A percentile compares a stretch with the other conserved stretches of the same genome.
phyloP scores from a whole-genome alignment of 2,797 vertebrate species.

The Helostoma temminkii region DNA sequence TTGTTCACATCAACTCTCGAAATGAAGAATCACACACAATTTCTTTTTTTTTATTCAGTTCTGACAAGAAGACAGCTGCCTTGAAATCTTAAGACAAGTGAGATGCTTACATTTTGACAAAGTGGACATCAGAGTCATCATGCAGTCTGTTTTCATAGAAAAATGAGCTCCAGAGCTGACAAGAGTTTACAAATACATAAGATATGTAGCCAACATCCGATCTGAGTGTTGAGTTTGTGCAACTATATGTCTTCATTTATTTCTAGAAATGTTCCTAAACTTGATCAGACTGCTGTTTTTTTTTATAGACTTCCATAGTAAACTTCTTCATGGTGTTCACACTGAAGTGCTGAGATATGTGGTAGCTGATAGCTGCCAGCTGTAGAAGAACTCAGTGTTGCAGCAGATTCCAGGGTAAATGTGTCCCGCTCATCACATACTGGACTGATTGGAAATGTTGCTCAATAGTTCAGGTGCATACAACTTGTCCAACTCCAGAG shows the following conservation, averaged over 20 bases:
- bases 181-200: slow-evolving; percentile 8
- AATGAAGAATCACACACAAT: not conserved
- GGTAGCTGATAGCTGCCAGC: slow-evolving; percentile 59
- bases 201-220: not conserved
- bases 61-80: slow-evolving; percentile 21
- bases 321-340: slow-evolving; percentile 34
- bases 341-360: slow-evolving; percentile 48
- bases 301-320: slow-evolving; percentile 25
- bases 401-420: slow-evolving; percentile 45
- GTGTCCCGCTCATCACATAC: slow-evolving; percentile 44
- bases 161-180: not conserved
- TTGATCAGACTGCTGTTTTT: slow-evolving; percentile 31
- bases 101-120: slow-evolving; percentile 19
- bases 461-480: slow-evolving; percentile 40
- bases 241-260: slow-evolving; percentile 21
- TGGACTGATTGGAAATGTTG: slow-evolving; percentile 53
- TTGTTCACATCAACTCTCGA: slow-evolving; percentile 10
- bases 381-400: slow-evolving; percentile 38
- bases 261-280: slow-evolving; percentile 25
- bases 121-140: slow-evolving; percentile 26
- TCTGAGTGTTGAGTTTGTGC: slow-evolving; percentile 3
- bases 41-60: slow-evolving; percentile 13
- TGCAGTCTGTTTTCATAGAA: slow-evolving; percentile 25
- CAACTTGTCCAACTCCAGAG: slow-evolving; percentile 41
- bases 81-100: slow-evolving; percentile 23